Conservation (phyloP, 2,888 invertebrate genomes). For the Acronicta leporina region DNA sequence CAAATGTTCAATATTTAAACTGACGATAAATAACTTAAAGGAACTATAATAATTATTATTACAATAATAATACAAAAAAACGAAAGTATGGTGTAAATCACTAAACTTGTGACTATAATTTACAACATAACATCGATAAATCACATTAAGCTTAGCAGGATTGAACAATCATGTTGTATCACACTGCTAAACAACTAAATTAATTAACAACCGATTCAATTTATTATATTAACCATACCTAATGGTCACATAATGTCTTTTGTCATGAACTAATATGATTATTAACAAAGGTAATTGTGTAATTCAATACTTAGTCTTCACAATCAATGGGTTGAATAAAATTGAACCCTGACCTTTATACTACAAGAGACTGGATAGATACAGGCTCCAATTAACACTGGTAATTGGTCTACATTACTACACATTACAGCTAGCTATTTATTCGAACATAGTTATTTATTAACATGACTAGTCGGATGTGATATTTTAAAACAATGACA, state of each 20-base stretch:
- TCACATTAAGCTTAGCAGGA: conserved; percentile 7
- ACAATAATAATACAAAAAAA: conserved; percentile 48
- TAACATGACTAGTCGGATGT: conserved; percentile 68
- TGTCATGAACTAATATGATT: conserved; percentile 39
- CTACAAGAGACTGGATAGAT: conserved; percentile 45
- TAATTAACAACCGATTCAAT: conserved; percentile 26
- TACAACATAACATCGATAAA: conserved; percentile 24
- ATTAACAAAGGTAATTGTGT: conserved; percentile 47
- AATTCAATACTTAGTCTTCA: conserved; percentile 51
- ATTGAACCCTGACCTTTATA: conserved; percentile 52
- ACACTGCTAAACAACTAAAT: conserved; percentile 13
- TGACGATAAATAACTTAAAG: conserved; percentile 46
- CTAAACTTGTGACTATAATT: conserved; percentile 43
- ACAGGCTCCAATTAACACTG: conserved; percentile 45
- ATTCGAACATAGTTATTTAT: conserved; percentile 52
- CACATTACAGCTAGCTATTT: conserved; percentile 48
- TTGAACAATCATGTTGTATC: conserved; percentile 17
- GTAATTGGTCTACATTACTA: conserved; percentile 48
- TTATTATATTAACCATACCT: conserved; percentile 7
- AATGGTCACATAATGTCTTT: conserved; percentile 32
- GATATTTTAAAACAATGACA: conserved; percentile 55
- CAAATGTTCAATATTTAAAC: conserved; percentile 39
- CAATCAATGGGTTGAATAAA: conserved; percentile 44
- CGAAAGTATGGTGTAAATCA: conserved; percentile 32
- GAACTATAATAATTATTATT: conserved; percentile 21